phyloP scores from a whole-genome alignment of 2,888 invertebrate genomes.

The Clusia tigrina region DNA sequence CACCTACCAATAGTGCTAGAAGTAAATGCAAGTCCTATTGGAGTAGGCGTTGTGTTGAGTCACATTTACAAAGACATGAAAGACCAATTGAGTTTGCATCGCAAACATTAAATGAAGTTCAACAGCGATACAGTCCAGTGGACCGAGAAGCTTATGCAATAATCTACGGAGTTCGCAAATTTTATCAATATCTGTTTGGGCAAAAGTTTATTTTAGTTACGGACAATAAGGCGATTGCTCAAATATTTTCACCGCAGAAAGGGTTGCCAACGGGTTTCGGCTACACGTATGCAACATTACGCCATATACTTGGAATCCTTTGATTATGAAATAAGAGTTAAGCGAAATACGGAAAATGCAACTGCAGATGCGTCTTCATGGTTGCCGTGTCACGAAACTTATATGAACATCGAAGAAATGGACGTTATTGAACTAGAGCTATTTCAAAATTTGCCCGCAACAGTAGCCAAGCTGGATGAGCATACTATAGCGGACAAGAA shows the following conservation, averaged over 20 bases:
- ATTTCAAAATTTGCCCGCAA: slow-evolving; percentile 34
- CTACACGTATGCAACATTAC: slow-evolving; percentile 39
- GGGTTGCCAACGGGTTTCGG: slow-evolving; percentile 34
- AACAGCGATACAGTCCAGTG: slow-evolving; percentile 34
- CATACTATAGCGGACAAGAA: slow-evolving; percentile 24
- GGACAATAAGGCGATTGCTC: slow-evolving; percentile 40
- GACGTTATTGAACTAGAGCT: slow-evolving; percentile 32
- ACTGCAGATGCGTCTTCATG: slow-evolving; percentile 38
- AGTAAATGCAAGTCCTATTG: slow-evolving; percentile 46
- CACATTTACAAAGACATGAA: slow-evolving; percentile 52
- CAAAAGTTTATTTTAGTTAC: slow-evolving; percentile 39
- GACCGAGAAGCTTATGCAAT: slow-evolving; percentile 50
- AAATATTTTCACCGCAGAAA: slow-evolving; percentile 33
- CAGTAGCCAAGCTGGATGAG: slow-evolving; percentile 15
- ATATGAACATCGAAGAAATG: slow-evolving; percentile 17
- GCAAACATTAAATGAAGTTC: slow-evolving; percentile 38
- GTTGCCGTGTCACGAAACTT: slow-evolving; percentile 24
- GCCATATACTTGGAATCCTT: slow-evolving; percentile 37
- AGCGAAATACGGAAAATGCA: no score
- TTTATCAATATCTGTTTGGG: slow-evolving; percentile 60
- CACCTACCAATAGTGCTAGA: slow-evolving; percentile 43
- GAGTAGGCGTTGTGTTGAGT: slow-evolving; percentile 51
- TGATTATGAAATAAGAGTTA: no score
- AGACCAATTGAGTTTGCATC: slow-evolving; percentile 58
- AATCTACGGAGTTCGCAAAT: slow-evolving; percentile 55